phyloP scores from a whole-genome alignment of 2,113 vertebrate species.

The Lycaon pictus region DNA sequence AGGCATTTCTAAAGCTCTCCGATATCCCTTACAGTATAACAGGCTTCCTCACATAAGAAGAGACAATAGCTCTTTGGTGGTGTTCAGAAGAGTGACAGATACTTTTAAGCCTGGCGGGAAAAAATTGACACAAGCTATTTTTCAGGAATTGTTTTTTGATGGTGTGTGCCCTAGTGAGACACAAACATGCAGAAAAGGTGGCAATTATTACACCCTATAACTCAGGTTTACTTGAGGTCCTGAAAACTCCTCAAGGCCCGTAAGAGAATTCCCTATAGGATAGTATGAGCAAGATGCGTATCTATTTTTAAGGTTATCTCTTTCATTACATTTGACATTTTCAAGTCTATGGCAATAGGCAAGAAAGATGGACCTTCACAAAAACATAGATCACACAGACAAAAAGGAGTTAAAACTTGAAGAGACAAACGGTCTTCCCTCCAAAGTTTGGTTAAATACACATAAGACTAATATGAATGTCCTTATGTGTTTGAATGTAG shows the following conservation, averaged over 20 bases:
- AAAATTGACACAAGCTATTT: constrained; percentile 26
- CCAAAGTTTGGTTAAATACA: constrained; percentile 13
- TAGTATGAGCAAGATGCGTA: background rate
- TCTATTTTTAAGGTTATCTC: background rate
- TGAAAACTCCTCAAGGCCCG: background rate
- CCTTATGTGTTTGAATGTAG: background rate
- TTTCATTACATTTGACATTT: constrained; percentile 57
- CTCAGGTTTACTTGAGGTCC: constrained; percentile 12
- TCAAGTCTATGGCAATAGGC: background rate
- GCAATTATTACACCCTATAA: constrained; percentile 40
- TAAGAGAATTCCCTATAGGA: background rate
- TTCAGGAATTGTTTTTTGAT: constrained; percentile 56
- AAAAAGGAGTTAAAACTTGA: background rate
- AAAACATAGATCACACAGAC: background rate
- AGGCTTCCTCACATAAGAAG: constrained; percentile 30
- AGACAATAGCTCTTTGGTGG: background rate
- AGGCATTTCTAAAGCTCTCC: background rate
- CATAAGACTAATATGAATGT: background rate
- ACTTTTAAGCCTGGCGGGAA: constrained; percentile 50
- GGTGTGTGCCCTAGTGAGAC: background rate
- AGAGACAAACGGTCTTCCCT: background rate
- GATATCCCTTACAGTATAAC: constrained; percentile 16
- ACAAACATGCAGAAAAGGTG: constrained; percentile 34
- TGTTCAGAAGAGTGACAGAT: background rate
- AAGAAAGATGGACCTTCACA: background rate